A percentile compares a stretch with the other conserved stretches of the same genome.
phyloP scores from a whole-genome alignment of 1,140 invertebrate species.

The Eufriesea mexicana region DNA sequence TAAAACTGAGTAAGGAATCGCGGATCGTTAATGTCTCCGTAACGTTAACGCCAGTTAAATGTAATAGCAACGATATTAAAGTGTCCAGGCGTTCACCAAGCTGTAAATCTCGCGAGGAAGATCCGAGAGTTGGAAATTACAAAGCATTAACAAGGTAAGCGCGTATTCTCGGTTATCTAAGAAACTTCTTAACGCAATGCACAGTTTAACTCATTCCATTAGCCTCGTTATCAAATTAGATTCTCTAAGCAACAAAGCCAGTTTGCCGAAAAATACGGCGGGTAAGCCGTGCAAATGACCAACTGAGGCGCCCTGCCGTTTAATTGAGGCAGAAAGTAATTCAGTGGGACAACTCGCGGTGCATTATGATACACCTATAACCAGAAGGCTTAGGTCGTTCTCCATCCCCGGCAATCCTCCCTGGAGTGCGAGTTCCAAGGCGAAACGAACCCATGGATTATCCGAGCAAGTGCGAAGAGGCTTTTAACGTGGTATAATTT shows the following conservation, averaged over 20 bases:
- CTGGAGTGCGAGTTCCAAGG: slow-evolving; percentile 46
- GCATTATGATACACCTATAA: slow-evolving; percentile 22
- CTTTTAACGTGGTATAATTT: slow-evolving; percentile 73
- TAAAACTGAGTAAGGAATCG: no score
- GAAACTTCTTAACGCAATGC: no score
- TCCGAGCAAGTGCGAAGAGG: slow-evolving; percentile 71
- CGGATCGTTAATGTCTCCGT: no score
- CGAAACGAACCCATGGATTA: slow-evolving; percentile 64
- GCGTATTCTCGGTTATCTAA: no score
- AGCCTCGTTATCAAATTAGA: background rate
- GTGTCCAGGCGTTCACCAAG: no score
- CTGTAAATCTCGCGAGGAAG: no score
- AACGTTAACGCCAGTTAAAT: no score
- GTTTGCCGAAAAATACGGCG: background rate
- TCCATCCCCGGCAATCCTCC: background rate
- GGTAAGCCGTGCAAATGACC: background rate
- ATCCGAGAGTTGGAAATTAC: no score
- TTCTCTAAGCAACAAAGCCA: background rate
- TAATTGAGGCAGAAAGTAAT: slow-evolving; percentile 35
- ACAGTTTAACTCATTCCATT: background rate
- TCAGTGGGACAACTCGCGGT: background rate
- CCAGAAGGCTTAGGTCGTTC: slow-evolving; percentile 23
- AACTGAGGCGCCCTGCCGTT: no score
- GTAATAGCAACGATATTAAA: no score
- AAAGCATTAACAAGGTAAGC: no score